Base-by-base conservation (phyloP, 2,888 invertebrate species). In the Aleiodes leptofemur region DNA sequence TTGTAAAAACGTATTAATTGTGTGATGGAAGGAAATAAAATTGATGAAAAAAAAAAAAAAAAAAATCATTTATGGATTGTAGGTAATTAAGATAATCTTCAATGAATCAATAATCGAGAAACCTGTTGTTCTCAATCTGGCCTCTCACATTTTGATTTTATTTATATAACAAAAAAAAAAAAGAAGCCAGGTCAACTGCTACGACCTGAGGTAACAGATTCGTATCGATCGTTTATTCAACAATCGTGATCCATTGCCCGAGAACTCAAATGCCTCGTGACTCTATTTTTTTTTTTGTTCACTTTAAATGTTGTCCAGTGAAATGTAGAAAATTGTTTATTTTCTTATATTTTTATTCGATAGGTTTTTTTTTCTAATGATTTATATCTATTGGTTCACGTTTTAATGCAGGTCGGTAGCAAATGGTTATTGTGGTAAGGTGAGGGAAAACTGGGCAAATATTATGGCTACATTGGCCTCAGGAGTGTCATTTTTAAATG, bases 81-180 rank as follows among this genome's bases (percentile, higher is more conserved):
- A 79, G 76, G 77, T 77, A 78, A 79, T 78, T 77, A 79, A 78
- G 74, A 79, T 78, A 79, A 79, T 79, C 71, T 8, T 48, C 5
- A 6, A 4, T 38, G 50, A 23, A 59, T 72, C 50, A 57, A 57
- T 57, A 74, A 77, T 79, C 69, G 61, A 64, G 53, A 31, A 74
- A 74, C 69, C 72, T 77, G 69, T 72, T 48, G 71, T 53, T 68
- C 51, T 57, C 38, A 14, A 34, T 57, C 16, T 34, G 69, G 31
- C 56, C 61, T 71, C 14, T 69, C 16, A 68, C 34, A 61, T 51
- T 55, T 23, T 11, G 1, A 8, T 4, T 16, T 11, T n/a, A 53
- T 61, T 66, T 55, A 50, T 66, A 55, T 48, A 56, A 55, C 31
- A 56, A 66, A 59, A 55, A 57, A 56, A 66, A 59, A 29, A 57